Evolutionary conservation across 2,113 vertebrate species (phyloP), one percentile per base, ranked within the genome.

Genomic region (Reinhardtius hippoglossoides): DNA sequence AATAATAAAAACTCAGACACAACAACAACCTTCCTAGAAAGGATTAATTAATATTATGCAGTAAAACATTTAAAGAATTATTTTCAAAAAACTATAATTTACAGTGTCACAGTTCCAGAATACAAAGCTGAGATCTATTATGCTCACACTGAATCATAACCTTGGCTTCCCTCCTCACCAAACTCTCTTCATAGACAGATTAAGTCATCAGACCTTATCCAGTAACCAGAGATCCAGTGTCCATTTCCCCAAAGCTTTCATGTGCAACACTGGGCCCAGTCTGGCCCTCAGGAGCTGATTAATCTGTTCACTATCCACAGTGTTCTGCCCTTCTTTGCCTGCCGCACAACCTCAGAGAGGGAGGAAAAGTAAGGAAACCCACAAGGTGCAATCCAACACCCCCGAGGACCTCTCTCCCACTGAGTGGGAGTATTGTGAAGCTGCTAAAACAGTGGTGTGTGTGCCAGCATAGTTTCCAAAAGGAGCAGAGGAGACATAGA

Each of bases 351-450:
- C 7, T 59, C 61, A 26, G 62, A 76, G 14, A 67, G 18, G 26
- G 50, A 27, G 40, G 14, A 48, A 63, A 57, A 64, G 56, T 65
- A 76, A 74, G 54, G 40, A 81, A 70, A 85, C 37, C 76, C 78
- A 79, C 68, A 70, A 85, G 86, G 67, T 85, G 87, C 72, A 83
- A 89, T 67, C 68, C 77, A 76, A 84, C 83, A 87, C 85, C 71
- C 72, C 37, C 31, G 0, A 85, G 78, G 76, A 74, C 48, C 65
- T 84, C 77, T 66, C 67, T 77, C 62, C 61, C 62, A 50, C 58
- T 86, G 87, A 89, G 85, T 88, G 80, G 80, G 80, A 87, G 87
- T 55, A 76, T 81, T 87, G 80, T 85, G 77, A 74, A 76, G 70
- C 57, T 40, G 52, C 77, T 86, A 80, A 84, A 77, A 84, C 85